Evolutionary conservation across 2,113 vertebrate species (phyloP).

Genomic region (Spea multiplicata): DNA sequence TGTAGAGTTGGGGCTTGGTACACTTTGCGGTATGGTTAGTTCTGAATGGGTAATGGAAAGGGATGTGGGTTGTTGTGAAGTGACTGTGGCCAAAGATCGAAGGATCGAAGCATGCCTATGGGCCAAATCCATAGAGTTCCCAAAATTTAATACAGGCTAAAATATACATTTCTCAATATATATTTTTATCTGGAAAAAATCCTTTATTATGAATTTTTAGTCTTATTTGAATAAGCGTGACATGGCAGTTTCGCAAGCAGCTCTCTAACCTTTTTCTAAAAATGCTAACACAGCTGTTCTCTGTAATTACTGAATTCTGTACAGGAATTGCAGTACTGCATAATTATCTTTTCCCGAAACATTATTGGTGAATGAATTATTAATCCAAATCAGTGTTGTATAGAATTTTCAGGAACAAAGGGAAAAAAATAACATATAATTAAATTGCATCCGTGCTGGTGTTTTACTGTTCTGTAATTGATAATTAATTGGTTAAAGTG

Average conservation of each 20-base stretch:
- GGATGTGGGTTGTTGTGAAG: too few species aligned
- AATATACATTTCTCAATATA: too few species aligned
- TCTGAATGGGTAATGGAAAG: too few species aligned
- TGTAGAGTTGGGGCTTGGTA: too few species aligned
- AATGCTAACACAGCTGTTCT: conserved; percentile 80
- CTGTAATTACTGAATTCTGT: conserved; percentile 82
- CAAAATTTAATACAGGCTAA: too few species aligned
- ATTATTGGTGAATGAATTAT: conserved; percentile 83
- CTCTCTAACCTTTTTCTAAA: conserved; percentile 73
- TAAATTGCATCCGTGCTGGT: conserved; percentile 76
- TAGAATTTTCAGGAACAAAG: conserved; percentile 75
- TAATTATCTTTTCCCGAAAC: conserved; percentile 79
- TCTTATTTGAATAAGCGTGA: conserved; percentile 61
- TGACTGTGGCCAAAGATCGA: too few species aligned
- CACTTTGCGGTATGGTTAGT: too few species aligned
- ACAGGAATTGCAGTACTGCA: conserved; percentile 76
- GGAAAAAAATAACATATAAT: conserved; percentile 74
- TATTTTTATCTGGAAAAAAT: too few species aligned
- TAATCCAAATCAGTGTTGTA: conserved; percentile 81
- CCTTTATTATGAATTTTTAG: too few species aligned
- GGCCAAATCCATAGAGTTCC: too few species aligned
- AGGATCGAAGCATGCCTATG: too few species aligned
- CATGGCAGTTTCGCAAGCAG: conserved; percentile 72
- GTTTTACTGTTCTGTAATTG: conserved; percentile 80
- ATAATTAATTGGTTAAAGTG: conserved; percentile 79